Conservation (phyloP, 30 jellyfish, hydroid and myxozoan species). For the Sanderia malayensis region DNA sequence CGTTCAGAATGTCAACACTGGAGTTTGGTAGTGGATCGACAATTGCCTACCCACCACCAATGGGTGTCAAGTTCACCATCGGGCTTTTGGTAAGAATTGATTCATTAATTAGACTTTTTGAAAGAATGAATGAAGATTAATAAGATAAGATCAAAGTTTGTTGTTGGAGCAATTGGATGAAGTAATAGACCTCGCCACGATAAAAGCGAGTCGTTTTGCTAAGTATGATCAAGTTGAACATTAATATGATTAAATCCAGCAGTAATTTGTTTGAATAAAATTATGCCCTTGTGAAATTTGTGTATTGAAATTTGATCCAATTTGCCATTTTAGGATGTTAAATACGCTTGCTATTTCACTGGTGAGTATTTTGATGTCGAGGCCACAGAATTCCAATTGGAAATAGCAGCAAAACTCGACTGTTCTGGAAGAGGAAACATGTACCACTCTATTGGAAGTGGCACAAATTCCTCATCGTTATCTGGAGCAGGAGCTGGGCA, state of each 20-base stretch:
- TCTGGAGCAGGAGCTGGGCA: constrained; percentile 70
- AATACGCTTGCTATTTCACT: constrained; percentile 50
- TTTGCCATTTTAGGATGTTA: constrained; percentile 52
- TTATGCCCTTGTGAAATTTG: too few species aligned
- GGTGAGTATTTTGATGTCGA: constrained; percentile 62
- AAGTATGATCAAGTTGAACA: too few species aligned
- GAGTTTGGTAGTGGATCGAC: constrained; percentile 67
- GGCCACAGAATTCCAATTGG: constrained; percentile 66
- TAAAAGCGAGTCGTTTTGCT: too few species aligned
- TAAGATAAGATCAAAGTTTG: too few species aligned
- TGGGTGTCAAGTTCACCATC: constrained; percentile 62
- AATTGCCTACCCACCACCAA: constrained; percentile 66
- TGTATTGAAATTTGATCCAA: too few species aligned
- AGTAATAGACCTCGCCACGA: too few species aligned
- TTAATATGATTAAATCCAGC: too few species aligned
- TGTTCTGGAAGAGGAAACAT: constrained; percentile 49
- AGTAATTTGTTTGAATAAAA: too few species aligned
- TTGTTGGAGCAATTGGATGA: too few species aligned
- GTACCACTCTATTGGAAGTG: constrained; percentile 26
- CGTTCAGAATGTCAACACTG: constrained; percentile 50
- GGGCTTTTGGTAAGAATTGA: constrained; percentile 67
- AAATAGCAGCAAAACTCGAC: constrained; percentile 42
- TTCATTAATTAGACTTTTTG: too few species aligned
- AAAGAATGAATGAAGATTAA: too few species aligned
- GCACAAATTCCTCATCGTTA: constrained; percentile 23